Conservation (phyloP, 2,888 invertebrate species). For the Aphrophora alni region DNA sequence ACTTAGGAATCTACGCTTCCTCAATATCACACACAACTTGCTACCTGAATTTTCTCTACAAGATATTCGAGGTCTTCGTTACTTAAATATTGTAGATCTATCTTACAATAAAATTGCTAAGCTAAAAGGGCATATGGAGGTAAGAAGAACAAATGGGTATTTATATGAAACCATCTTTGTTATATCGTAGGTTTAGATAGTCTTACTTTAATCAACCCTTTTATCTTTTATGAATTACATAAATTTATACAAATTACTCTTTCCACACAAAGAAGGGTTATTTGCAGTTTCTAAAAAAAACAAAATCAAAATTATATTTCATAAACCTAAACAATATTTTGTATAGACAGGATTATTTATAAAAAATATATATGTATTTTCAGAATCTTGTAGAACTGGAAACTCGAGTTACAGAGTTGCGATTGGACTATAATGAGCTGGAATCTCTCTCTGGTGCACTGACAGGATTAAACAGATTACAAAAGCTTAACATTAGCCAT, state of each 20-base stretch:
- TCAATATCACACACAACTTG: conserved; percentile 78
- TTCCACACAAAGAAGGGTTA: neutral
- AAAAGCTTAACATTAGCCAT: conserved; percentile 75
- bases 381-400: conserved; percentile 81
- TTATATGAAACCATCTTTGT: neutral
- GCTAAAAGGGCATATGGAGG: conserved; percentile 70
- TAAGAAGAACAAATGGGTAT: conserved; percentile 53
- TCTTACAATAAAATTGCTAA: conserved; percentile 76
- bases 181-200: neutral
- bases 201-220: neutral
- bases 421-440: conserved; percentile 76
- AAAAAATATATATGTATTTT: conserved; percentile 50
- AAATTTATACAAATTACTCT: neutral
- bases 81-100: conserved; percentile 74
- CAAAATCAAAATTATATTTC: no score
- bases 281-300: neutral
- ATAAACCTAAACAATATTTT: no score
- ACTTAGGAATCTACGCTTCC: conserved; percentile 68
- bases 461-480: conserved; percentile 75
- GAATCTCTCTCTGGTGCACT: conserved; percentile 75
- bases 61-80: conserved; percentile 76
- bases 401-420: conserved; percentile 72
- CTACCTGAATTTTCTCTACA: conserved; percentile 80
- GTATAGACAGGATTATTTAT: neutral
- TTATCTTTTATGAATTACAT: neutral